phyloP scores from a whole-genome alignment of 1,140 invertebrate genomes.

The Neuroterus valhalla region DNA sequence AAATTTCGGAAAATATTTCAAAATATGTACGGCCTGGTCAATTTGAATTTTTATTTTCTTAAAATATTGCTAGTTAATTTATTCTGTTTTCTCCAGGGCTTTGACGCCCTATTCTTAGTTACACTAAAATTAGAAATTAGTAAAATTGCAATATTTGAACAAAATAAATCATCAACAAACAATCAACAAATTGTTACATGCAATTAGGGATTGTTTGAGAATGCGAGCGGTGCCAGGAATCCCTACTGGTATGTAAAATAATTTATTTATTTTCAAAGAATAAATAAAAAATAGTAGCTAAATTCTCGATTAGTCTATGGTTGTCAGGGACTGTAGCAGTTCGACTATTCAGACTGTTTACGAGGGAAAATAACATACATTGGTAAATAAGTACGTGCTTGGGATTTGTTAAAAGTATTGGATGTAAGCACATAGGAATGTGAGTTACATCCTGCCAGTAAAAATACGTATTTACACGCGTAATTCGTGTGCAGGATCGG shows the following conservation, averaged over 20 bases:
- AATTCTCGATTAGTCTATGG: slow-evolving; percentile 19
- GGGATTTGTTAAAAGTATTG: slow-evolving; percentile 43
- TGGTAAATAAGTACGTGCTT: slow-evolving; percentile 33
- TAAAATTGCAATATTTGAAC: too few relatives aligned
- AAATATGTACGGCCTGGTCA: too few relatives aligned
- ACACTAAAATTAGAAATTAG: too few relatives aligned
- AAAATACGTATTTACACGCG: slow-evolving; percentile 58
- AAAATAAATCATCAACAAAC: too few relatives aligned
- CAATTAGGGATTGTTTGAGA: too few relatives aligned
- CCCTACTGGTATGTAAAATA: slow-evolving; percentile 7
- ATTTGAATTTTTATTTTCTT: too few relatives aligned
- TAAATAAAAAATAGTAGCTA: slow-evolving; percentile 34
- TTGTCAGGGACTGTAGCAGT: neutral
- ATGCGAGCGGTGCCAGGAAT: neutral
- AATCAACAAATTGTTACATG: too few relatives aligned
- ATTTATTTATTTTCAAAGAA: slow-evolving; percentile 5
- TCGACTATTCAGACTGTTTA: neutral
- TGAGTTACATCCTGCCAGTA: slow-evolving; percentile 62
- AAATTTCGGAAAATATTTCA: too few relatives aligned
- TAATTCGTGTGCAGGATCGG: slow-evolving; percentile 47
- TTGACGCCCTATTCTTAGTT: too few relatives aligned
- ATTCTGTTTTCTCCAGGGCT: too few relatives aligned
- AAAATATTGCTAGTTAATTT: too few relatives aligned
- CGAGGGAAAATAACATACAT: slow-evolving; percentile 27
- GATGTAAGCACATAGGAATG: slow-evolving; percentile 61